Percentiles rank a stretch among this genome's conserved stretches.
These are phyloP conservation scores for Portunus trituberculatus DNA, from an alignment of 1,140 invertebrate species.

Conservation along the genomic window DNA sequence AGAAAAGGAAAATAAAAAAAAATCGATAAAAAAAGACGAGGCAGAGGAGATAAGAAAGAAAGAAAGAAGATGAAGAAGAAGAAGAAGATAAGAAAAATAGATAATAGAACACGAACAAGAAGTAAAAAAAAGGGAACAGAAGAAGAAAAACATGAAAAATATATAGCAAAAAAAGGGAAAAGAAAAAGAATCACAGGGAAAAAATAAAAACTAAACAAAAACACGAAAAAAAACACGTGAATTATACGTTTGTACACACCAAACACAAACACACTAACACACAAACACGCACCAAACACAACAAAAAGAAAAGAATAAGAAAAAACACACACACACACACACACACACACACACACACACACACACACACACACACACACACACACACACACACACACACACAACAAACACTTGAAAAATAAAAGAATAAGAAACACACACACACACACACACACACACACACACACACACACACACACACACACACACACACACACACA, in stretches of 20 bases:
- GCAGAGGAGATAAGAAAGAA: not conserved
- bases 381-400: not conserved
- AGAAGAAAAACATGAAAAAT: not conserved
- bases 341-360: constrained; percentile 11
- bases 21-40: not conserved
- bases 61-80: not conserved
- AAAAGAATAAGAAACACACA: not conserved
- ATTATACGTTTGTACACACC: no score
- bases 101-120: not conserved
- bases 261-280: no score
- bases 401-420: no score
- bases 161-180: no score
- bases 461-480: constrained; percentile 9
- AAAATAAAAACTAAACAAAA: not conserved
- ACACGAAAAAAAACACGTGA: no score
- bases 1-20: not conserved
- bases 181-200: no score
- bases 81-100: not conserved
- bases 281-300: no score
- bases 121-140: not conserved
- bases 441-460: not conserved
- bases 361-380: constrained; percentile 16
- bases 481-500: not conserved
- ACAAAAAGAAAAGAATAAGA: no score
- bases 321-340: not conserved